Conservation (phyloP, 2,797 vertebrate species). For the Triplophysa yarkandensis region DNA sequence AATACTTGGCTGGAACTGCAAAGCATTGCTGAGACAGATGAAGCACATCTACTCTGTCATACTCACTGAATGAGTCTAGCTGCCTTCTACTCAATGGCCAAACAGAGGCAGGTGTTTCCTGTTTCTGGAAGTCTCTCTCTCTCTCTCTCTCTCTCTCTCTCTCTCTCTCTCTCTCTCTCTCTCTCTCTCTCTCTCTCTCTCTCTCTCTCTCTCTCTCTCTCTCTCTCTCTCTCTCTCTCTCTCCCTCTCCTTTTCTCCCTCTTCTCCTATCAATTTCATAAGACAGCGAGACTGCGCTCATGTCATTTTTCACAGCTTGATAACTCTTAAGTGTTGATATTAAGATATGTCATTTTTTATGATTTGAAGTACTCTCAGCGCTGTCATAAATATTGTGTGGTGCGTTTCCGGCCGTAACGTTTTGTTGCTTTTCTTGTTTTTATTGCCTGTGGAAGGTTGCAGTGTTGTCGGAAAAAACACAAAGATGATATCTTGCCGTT, state of each 20-base stretch:
- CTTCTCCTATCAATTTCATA: constrained; percentile 46
- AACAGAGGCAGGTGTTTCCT: constrained; percentile 65
- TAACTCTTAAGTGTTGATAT: constrained; percentile 41
- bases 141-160: constrained; percentile 25
- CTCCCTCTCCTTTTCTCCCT: constrained; percentile 29
- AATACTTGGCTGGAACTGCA: constrained; percentile 58
- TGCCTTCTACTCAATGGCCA: constrained; percentile 59
- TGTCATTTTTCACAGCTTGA: constrained; percentile 44
- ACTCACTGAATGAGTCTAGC: constrained; percentile 59
- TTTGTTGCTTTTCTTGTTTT: constrained; percentile 12
- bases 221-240: constrained; percentile 17
- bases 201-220: constrained; percentile 39
- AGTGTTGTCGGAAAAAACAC: constrained; percentile 6
- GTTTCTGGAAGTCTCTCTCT: constrained; percentile 54
- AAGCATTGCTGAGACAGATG: constrained; percentile 53
- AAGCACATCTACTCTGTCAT: constrained; percentile 60
- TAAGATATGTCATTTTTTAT: constrained; percentile 24
- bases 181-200: constrained; percentile 25
- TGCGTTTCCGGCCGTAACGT: constrained; percentile 15
- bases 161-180: constrained; percentile 25
- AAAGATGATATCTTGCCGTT: neutral
- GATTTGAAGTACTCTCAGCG: neutral
- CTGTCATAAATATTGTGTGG: constrained; percentile 27
- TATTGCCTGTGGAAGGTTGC: neutral
- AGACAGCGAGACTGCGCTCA: constrained; percentile 17